Evolutionary conservation across 1,140 invertebrate species (phyloP), one percentile per base, ranked within the genome.

Genomic region (Idris sp.): DNA sequence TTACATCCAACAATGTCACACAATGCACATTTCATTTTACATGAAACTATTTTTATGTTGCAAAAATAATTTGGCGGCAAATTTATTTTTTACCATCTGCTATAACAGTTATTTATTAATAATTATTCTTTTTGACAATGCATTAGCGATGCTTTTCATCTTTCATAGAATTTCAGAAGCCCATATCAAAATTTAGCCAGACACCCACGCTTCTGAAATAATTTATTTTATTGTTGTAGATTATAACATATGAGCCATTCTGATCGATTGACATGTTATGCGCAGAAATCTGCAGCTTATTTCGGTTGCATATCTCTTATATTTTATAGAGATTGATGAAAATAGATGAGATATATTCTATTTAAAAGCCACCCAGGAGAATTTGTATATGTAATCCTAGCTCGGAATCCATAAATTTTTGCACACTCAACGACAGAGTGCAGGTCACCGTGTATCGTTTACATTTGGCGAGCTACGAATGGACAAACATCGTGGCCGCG

Each of bases 181-280:
- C 51, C 53, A 36, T 68, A 58, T 33, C 44, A 13, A 49, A 68
- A 18, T 8, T n/a, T n/a, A n/a, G 25, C 16, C 28, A 18, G 19
- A 5, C 51, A 33, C 43, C 64, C 35, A 51, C 53, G 15, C 35
- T 26, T 11, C n/a, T n/a, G n/a, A n/a, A n/a, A n/a, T n/a, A n/a
- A 79, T 82, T 69, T 77, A 65, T 74, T 69, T 77, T 35, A 71
- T 77, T 77, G 69, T 77, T 68, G n/a, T n/a, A n/a, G n/a, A n/a
- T n/a, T n/a, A n/a, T n/a, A n/a, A n/a, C n/a, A n/a, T n/a, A n/a
- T n/a, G n/a, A n/a, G n/a, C n/a, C n/a, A n/a, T n/a, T 59, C 44
- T 76, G 79, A 79, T 79, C 77, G 79, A 79, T 79, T 61, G 68
- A 68, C 74, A 31, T 67, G 43, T 65, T 65, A n/a, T n/a, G n/a